phyloP scores from a whole-genome alignment of 2,888 invertebrate genomes.

The Pseudococcus viburni region DNA sequence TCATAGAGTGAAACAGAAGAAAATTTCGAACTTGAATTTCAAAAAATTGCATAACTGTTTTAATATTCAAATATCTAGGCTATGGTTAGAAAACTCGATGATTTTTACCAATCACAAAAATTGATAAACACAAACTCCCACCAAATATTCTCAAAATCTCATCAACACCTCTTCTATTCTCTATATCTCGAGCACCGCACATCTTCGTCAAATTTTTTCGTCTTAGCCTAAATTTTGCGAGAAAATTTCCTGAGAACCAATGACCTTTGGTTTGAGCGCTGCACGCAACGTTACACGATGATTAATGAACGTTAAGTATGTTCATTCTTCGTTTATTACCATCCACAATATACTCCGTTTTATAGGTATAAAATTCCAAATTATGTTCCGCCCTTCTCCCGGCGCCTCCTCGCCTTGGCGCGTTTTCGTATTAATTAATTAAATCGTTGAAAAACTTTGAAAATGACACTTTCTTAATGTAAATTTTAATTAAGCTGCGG shows the following conservation, averaged over 20 bases:
- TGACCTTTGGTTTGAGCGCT: constrained; percentile 41
- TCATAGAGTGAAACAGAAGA: too few species aligned
- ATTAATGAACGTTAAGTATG: constrained; percentile 66
- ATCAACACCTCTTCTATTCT: too few species aligned
- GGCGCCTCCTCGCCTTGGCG: background rate
- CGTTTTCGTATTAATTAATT: constrained; percentile 63
- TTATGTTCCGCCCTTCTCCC: constrained; percentile 29
- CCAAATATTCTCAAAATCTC: too few species aligned
- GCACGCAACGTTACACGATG: constrained; percentile 61
- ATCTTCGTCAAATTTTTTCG: background rate
- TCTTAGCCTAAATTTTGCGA: background rate
- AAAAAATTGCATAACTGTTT: too few species aligned
- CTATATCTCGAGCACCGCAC: too few species aligned
- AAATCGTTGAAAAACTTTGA: constrained; percentile 66
- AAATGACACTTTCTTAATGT: constrained; percentile 67
- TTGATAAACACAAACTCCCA: too few species aligned
- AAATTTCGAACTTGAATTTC: too few species aligned
- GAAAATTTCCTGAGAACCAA: constrained; percentile 51
- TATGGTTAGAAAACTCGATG: too few species aligned
- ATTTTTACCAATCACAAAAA: too few species aligned
- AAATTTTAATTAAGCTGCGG: constrained; percentile 65
- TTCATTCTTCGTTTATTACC: constrained; percentile 63
- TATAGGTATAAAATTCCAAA: constrained; percentile 66
- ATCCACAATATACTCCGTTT: constrained; percentile 63
- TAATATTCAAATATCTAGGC: too few species aligned